Conservation (phyloP, 1,140 invertebrate genomes). For the Dryas iulia region DNA sequence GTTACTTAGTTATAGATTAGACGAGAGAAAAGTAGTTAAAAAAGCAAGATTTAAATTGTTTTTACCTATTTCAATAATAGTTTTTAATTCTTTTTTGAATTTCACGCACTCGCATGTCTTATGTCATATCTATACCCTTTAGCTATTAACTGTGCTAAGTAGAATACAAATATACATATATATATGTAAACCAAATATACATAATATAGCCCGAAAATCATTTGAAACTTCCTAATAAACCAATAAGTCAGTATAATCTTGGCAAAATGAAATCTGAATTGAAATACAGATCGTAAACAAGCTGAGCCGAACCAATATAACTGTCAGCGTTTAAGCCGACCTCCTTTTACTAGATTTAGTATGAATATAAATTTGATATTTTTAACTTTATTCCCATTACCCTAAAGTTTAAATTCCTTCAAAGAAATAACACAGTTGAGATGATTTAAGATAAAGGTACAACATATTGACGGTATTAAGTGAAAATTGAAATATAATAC, state of each 20-base stretch:
- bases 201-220: too few species aligned
- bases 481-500: constrained; percentile 2
- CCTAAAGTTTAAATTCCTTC: neutral
- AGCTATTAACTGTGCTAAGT: too few species aligned
- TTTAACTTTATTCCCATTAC: neutral
- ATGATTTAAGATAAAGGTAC: constrained; percentile 1
- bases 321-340: constrained; percentile 4
- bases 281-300: constrained; percentile 4
- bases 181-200: too few species aligned
- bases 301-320: constrained; percentile 1
- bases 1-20: too few species aligned
- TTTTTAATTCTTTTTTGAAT: too few species aligned
- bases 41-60: too few species aligned
- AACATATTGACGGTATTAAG: constrained; percentile 2
- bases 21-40: too few species aligned
- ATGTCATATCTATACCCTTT: too few species aligned
- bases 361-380: neutral
- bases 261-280: constrained; percentile 4
- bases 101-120: too few species aligned
- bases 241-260: neutral
- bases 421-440: neutral
- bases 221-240: neutral
- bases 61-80: too few species aligned
- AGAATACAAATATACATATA: too few species aligned
- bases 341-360: constrained; percentile 2